phyloP scores from a whole-genome alignment of 2,113 vertebrate species.

The Scopus umbretta region DNA sequence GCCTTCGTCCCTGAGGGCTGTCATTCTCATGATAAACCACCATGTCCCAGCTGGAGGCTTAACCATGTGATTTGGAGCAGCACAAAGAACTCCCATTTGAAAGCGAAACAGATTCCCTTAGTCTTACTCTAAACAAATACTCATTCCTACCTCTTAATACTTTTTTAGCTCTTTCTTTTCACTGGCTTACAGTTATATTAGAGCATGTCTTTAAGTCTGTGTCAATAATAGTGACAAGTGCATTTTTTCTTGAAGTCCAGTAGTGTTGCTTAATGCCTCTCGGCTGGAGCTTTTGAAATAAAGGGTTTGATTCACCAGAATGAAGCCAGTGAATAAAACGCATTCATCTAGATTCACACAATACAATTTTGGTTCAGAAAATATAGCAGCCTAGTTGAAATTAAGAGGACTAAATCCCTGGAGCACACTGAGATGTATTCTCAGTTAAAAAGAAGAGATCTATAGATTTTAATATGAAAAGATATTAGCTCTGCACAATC shows the following conservation, averaged over 20 bases:
- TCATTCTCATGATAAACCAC: slow-evolving; percentile 32
- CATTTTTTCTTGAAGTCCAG: background rate
- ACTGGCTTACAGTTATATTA: background rate
- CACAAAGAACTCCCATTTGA: background rate
- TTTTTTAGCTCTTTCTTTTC: background rate
- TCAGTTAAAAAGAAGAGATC: background rate
- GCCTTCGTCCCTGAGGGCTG: slow-evolving; percentile 2
- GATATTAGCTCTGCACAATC: background rate
- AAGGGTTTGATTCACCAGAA: slow-evolving; percentile 19
- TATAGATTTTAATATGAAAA: slow-evolving; percentile 12
- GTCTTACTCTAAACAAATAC: background rate
- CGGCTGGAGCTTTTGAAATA: slow-evolving; percentile 8
- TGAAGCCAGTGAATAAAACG: background rate
- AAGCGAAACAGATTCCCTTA: slow-evolving; percentile 12
- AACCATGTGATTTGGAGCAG: background rate
- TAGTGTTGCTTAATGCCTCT: background rate
- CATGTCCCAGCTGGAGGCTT: background rate
- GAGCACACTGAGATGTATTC: background rate
- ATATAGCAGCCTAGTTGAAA: background rate
- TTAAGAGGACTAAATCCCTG: background rate
- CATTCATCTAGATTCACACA: background rate
- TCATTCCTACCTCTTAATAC: background rate
- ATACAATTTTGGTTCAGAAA: slow-evolving; percentile 1
- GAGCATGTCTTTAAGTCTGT: background rate
- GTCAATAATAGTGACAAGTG: background rate